Evolutionary conservation across 2,113 vertebrate species (phyloP), one percentile per base, ranked within the genome.

Genomic region (Puntigrus tetrazona): DNA sequence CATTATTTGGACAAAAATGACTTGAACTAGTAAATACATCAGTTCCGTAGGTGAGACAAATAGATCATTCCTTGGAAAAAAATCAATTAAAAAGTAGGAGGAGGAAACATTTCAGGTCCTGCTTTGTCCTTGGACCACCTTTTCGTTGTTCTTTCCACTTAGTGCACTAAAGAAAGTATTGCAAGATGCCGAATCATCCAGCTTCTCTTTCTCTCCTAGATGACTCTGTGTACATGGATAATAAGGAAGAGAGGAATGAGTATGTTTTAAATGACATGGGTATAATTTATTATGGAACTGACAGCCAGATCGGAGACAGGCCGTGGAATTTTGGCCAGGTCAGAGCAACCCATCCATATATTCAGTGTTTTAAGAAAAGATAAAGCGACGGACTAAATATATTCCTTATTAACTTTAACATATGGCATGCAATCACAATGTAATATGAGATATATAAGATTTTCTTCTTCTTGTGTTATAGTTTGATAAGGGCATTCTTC

Each of bases 241-340:
- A 92, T 0, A 95, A 95, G 41, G 89, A 94, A 4, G 94, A 94
- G 92, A 92, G 93, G 27, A 93, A 94, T 76, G 97, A 98, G 81
- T 98, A 97, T 0, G 95, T 98, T 18, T 93, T 97, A 2, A 98
- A 96, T 27, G 97, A 98, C 79, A 93, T 87, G 0, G 97, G 97
- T 1, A 92, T 94, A 61, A 94, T 98, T 88, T 98, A 97, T 91
- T 97, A 97, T 0, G 97, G 97, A 75, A 98, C 97, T 0, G 96
- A 97, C 88, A 93, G 92, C 0, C 97, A 98, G 93, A 97, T 98
- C 16, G 96, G 95, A 0, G 93, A 95, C 45, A 92, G 96, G 14
- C 95, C 95, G 0, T 98, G 97, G 97, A 97, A 97, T 91, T 98
- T 95, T 0, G 97, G 96, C 27, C 97, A 98, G 96, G 97, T 98